Conservation (phyloP, 2,888 invertebrate genomes). For the Smittia aterrima region DNA sequence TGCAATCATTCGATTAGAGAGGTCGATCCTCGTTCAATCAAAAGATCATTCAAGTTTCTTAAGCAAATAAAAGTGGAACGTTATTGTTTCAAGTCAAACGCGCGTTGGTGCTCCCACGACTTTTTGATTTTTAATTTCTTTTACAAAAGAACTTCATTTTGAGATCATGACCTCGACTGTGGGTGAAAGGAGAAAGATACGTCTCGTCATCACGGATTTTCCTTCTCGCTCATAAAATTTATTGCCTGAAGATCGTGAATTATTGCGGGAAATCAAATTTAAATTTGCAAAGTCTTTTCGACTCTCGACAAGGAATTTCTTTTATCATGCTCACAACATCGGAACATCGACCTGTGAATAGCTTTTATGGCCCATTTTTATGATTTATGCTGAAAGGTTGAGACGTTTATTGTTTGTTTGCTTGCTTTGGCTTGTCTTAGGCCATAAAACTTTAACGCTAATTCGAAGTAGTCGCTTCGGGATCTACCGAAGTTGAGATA, state of each 20-base stretch:
- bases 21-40: too few relatives aligned
- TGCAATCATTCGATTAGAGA: too few relatives aligned
- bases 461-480: background rate
- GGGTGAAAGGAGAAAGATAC: background rate
- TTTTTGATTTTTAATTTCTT: background rate
- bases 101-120: background rate
- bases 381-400: slow-evolving; percentile 24
- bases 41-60: background rate
- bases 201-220: background rate
- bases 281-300: background rate
- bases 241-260: background rate
- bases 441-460: slow-evolving; percentile 2
- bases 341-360: background rate
- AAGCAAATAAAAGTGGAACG: background rate
- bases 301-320: too few relatives aligned
- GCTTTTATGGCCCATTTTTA: slow-evolving; percentile 13
- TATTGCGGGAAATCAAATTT: background rate
- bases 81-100: background rate
- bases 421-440: slow-evolving; percentile 2
- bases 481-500: background rate
- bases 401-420: slow-evolving; percentile 5
- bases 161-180: slow-evolving; percentile 17
- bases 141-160: background rate
- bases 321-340: slow-evolving; percentile 3
- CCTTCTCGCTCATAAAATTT: background rate